Base-by-base conservation (phyloP, 2,113 vertebrate species). In the Tamias sibiricus region DNA sequence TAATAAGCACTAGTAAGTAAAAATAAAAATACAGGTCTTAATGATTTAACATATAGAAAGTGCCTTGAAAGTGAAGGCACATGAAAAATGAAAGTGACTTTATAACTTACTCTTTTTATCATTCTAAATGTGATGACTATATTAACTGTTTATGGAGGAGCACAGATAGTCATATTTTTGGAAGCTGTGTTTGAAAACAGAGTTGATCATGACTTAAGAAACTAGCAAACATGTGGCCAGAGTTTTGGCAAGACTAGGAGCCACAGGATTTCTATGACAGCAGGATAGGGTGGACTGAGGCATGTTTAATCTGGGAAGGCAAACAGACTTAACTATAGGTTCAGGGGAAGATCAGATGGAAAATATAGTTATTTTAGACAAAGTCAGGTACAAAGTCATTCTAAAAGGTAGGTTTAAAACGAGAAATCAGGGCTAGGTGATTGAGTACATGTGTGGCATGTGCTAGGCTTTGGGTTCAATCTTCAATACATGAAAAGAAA, bases 21-120 rank as follows among this genome's bases (percentile, higher is more conserved):
- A 86, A 52, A 87, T 44, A 91, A 91, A 93, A 64, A 54, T 32
- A 69, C 1, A 54, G 64, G 37, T 35, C 35, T 82, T 59, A 69
- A 66, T 68, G 62, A 94, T 49, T 76, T 85, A 85, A 35, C 68
- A 83, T 40, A 57, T 1, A 90, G 64, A 90, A 86, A 93, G 81
- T 72, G 16, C 54, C 40, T 71, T 68, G 42, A 42, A 42, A 44
- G 69, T 76, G 28, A 92, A 96, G 24, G 37, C 0, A 71, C 68
- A 30, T 64, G 6, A 54, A 62, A 93, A 82, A 72, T 90, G 6
- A 54, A 94, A 92, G 16, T 37, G 37, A 11, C 30, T 85, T 66
- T 85, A 24, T 82, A 37, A 62, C 7, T 69, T 88, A 32, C 35
- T 57, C 8, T 8, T 37, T 72, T 69, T 32, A 16, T 62, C 14